Percentiles rank a stretch among this genome's conserved stretches.
phyloP scores from a whole-genome alignment of 2,797 vertebrate genomes.

The Ctenosaura bakeri region DNA sequence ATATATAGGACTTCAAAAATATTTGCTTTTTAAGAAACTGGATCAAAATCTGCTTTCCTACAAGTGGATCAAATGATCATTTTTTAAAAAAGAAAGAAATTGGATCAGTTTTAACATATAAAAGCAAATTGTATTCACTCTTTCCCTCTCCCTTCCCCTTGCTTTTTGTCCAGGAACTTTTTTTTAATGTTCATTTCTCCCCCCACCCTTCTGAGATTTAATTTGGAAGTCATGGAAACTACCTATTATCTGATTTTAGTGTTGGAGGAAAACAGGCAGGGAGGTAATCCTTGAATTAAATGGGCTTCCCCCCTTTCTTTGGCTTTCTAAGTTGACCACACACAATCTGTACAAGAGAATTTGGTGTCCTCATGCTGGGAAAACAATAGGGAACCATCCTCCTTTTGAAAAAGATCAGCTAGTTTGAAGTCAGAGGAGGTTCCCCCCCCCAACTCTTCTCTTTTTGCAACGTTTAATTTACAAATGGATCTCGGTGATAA shows the following conservation, averaged over 20 bases:
- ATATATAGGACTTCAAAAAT: constrained; percentile 55
- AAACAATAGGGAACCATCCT: constrained; percentile 99
- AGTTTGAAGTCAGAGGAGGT: constrained; percentile 85
- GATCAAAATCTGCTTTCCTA: constrained; percentile 25
- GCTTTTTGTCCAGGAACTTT: constrained; percentile 81
- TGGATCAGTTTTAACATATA: constrained; percentile 59
- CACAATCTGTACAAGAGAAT: constrained; percentile 93
- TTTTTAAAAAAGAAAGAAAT: constrained; percentile 32
- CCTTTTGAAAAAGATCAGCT: constrained; percentile 94
- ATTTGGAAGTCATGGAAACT: constrained; percentile 99
- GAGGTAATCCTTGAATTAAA: constrained; percentile 99
- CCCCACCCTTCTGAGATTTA: constrained; percentile 86
- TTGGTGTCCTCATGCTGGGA: constrained; percentile 97
- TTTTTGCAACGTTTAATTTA: constrained; percentile 96
- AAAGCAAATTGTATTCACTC: constrained; percentile 39
- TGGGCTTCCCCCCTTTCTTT: constrained; percentile 77
- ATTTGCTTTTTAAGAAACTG: constrained; percentile 42
- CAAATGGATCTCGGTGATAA: constrained; percentile 98
- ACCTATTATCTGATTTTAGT: constrained; percentile 97
- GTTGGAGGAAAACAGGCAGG: constrained; percentile 94
- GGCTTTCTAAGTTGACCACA: constrained; percentile 95
- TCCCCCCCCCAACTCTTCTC: not conserved
- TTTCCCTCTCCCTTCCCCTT: no score
- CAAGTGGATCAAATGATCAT: constrained; percentile 48
- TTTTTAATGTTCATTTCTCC: constrained; percentile 74